Percentiles rank a stretch among this genome's conserved stretches.
phyloP scores from a whole-genome alignment of 2,797 vertebrate species.

The Gymnothorax reevesii region DNA sequence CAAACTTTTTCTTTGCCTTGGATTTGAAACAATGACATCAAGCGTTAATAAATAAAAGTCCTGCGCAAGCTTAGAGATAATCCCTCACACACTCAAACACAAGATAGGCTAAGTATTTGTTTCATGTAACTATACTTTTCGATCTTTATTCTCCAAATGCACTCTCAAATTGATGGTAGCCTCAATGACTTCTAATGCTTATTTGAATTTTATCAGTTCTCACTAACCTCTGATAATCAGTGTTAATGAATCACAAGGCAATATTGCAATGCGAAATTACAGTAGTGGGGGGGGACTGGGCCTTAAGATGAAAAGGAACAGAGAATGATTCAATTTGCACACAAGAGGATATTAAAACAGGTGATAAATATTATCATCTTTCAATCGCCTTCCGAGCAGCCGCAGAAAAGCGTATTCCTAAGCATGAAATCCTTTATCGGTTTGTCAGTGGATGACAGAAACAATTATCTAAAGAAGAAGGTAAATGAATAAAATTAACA shows the following conservation, averaged over 20 bases:
- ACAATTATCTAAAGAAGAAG: conserved; percentile 75
- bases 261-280: conserved; percentile 1
- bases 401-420: conserved; percentile 74
- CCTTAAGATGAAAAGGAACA: conserved; percentile 56
- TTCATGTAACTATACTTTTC: neutral
- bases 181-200: conserved; percentile 12
- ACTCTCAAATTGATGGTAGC: conserved; percentile 6
- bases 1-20: neutral
- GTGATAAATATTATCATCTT: conserved; percentile 78
- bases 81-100: neutral
- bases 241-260: conserved; percentile 2
- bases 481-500: conserved; percentile 79
- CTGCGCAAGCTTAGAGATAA: neutral
- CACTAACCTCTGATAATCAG: neutral
- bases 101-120: neutral
- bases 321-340: conserved; percentile 73
- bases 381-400: conserved; percentile 74
- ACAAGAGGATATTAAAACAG: conserved; percentile 71
- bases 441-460: conserved; percentile 74
- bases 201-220: neutral
- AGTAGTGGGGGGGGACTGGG: conserved; percentile 20
- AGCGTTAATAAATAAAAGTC: neutral
- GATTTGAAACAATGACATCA: neutral
- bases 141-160: neutral
- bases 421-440: conserved; percentile 77